Evolutionary conservation across 2,888 invertebrate species (phyloP).

Genomic region (Thymelicus lineola): DNA sequence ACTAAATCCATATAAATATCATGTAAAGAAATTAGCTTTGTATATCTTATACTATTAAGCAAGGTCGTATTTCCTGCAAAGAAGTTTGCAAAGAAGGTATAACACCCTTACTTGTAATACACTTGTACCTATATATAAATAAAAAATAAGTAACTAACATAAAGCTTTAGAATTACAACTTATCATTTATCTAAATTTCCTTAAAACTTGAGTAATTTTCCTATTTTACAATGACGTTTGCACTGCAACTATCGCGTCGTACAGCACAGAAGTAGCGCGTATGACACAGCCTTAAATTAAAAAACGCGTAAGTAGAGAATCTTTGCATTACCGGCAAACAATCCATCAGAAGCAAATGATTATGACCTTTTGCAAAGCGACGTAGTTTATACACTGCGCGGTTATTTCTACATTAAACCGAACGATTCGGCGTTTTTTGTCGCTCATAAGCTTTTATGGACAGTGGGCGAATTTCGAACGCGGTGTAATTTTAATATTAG

Average conservation of each 20-base stretch:
- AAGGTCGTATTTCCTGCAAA: too few species aligned
- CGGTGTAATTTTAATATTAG: slow-evolving; percentile 21
- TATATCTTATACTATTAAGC: too few species aligned
- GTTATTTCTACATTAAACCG: slow-evolving; percentile 43
- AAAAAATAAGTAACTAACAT: too few species aligned
- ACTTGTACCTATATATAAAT: too few species aligned
- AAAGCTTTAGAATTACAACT: too few species aligned
- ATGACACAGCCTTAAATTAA: slow-evolving; percentile 18
- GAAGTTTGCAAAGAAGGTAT: too few species aligned
- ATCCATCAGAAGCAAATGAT: slow-evolving; percentile 47
- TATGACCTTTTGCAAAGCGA: slow-evolving; percentile 43
- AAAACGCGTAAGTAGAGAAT: slow-evolving; percentile 37
- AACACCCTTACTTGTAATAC: too few species aligned
- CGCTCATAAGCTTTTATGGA: slow-evolving; percentile 17
- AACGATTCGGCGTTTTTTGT: slow-evolving; percentile 41
- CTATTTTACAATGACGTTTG: not conserved
- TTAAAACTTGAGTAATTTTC: not conserved
- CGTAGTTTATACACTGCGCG: slow-evolving; percentile 39
- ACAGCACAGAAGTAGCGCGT: not conserved
- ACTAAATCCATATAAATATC: too few species aligned
- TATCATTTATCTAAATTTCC: too few species aligned
- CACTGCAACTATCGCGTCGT: not conserved
- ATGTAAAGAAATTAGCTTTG: too few species aligned
- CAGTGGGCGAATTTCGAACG: slow-evolving; percentile 25
- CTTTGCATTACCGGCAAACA: slow-evolving; percentile 40